Base-by-base conservation (phyloP, 2,113 vertebrate genomes). In the Coptodon rendalli region DNA sequence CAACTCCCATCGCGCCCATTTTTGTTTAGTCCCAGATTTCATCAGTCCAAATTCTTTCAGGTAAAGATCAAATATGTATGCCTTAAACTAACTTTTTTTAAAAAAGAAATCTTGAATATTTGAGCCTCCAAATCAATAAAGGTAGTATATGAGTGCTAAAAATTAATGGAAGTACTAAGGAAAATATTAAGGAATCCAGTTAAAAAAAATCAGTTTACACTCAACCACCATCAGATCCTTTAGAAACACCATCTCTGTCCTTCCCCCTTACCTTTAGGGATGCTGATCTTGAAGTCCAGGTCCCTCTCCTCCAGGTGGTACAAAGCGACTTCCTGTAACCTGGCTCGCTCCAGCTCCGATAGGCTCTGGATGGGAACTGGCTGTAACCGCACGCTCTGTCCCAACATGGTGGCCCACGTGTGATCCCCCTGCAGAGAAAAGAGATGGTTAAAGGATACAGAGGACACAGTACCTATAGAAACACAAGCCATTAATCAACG, bases 371-470 rank as follows among this genome's bases (percentile, higher is more conserved):
- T 96, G 52, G 95, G 87, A 48, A 96, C 96, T 3, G 97, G 93
- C 89, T 95, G 95, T 78, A 97, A 81, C 53, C 91, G 95, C 43
- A 97, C 94, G 4, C 93, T 96, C 88, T 97, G 96, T 19, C 97
- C 97, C 94, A 96, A 82, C 96, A 97, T 97, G 92, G 96, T 96
- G 10, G 91, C 87, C 96, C 97, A 97, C 86, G 91, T 95, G 83
- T 96, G 93, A 81, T 96, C 95, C 5, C 95, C 97, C 96, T 97
- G 81, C 43, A 2, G 36, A 63, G 10, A 48, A 12, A 5, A 40
- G 14, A 66, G 19, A 54, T 9, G 2, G 6, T 52, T 36, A 27
- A 38, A 59, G 5, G 14, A 14, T 17, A 57, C n/a, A n/a, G 40
- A 36, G 3, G 1, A 10, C 3, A 6, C 13, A 45, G 10, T 10